Evolutionary conservation across 1,140 invertebrate genomes (phyloP).

Genomic region (Aphelenchoides fujianensis): DNA sequence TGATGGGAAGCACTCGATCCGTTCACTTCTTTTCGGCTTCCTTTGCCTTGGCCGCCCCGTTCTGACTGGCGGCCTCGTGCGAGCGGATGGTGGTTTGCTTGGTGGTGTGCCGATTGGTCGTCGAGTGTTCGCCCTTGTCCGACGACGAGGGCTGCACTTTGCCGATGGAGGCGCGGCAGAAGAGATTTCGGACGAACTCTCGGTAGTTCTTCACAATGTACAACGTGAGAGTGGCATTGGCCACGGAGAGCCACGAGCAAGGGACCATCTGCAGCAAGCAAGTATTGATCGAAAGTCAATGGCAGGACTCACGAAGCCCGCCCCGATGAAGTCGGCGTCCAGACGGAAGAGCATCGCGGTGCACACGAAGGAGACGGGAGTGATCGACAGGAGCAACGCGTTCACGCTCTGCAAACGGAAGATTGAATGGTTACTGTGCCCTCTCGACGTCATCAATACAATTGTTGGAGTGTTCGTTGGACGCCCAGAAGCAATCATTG

Average conservation of each 20-base stretch:
- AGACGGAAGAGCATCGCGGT: background rate
- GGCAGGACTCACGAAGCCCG: background rate
- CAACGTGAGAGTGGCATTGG: slow-evolving; percentile 11
- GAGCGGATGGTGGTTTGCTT: background rate
- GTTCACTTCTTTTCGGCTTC: no score
- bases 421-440: no score
- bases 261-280: slow-evolving; percentile 1
- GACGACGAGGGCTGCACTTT: background rate
- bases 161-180: background rate
- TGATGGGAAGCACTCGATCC: no score
- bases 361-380: slow-evolving; percentile 3
- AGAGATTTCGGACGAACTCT: background rate
- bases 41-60: no score
- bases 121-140: background rate
- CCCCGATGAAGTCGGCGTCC: slow-evolving; percentile 7
- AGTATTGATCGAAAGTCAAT: background rate
- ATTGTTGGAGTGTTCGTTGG: no score
- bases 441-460: no score
- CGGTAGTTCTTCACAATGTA: slow-evolving; percentile 2
- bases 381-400: background rate
- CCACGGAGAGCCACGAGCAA: background rate
- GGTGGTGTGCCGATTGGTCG: background rate
- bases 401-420: background rate
- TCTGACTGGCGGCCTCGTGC: no score
- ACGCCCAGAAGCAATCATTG: no score